Evolutionary conservation across 2,888 invertebrate genomes (phyloP).

Genomic region (Tipula unca): DNA sequence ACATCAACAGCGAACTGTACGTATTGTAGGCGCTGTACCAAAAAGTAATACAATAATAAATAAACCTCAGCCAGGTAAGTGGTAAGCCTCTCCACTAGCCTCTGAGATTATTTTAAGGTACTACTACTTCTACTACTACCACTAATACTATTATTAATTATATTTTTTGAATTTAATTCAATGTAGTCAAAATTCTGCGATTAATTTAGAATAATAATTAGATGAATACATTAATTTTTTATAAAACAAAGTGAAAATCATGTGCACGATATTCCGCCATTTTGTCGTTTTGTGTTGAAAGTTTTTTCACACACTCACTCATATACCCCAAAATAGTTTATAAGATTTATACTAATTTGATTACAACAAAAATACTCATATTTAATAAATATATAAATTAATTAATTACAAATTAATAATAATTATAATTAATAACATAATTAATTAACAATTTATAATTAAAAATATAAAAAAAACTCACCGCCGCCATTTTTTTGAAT

Average conservation of each 20-base stretch:
- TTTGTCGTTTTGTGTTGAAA: neutral
- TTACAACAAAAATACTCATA: constrained; percentile 14
- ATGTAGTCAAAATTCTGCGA: constrained; percentile 14
- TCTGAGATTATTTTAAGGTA: neutral
- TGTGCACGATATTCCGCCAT: neutral
- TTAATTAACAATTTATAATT: neutral
- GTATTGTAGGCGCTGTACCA: constrained; percentile 77
- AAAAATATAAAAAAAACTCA: neutral
- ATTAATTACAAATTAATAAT: neutral
- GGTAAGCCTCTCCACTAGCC: neutral
- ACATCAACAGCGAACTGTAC: constrained; percentile 46
- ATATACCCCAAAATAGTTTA: neutral
- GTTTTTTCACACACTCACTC: neutral
- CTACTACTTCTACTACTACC: neutral
- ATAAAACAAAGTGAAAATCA: neutral
- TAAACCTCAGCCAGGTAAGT: neutral
- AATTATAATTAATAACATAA: neutral
- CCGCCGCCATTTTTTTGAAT: neutral
- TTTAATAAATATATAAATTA: neutral
- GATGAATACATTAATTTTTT: neutral
- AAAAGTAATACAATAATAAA: constrained; percentile 44
- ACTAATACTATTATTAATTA: neutral
- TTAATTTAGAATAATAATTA: neutral
- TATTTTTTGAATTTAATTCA: neutral
- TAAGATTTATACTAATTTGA: constrained; percentile 2